Percentiles rank a stretch among this genome's conserved stretches.
Evolutionary conservation across 2,113 vertebrate species (phyloP).

Genomic region (Leptobrachium leishanense): DNA sequence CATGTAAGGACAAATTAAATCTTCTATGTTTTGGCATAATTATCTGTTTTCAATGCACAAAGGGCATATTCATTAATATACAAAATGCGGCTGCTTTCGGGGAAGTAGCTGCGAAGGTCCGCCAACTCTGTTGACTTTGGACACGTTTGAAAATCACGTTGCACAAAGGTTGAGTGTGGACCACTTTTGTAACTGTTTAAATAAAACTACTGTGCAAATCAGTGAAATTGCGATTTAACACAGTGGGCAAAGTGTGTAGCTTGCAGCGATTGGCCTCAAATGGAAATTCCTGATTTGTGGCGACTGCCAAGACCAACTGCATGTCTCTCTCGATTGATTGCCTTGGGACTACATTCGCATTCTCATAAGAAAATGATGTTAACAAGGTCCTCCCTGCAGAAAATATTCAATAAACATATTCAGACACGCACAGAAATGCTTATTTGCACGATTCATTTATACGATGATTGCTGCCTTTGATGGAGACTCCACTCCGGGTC

Average conservation of each 20-base stretch:
- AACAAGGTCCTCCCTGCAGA: background rate
- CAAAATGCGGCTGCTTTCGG: slow-evolving; percentile 24
- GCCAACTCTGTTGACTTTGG: slow-evolving; percentile 38
- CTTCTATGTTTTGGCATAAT: slow-evolving; percentile 1
- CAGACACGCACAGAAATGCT: slow-evolving; percentile 8
- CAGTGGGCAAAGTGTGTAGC: slow-evolving; percentile 26
- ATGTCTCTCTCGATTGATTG: slow-evolving; percentile 14
- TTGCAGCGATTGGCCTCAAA: slow-evolving; percentile 7
- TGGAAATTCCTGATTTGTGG: slow-evolving; percentile 25
- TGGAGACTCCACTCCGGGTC: too few species aligned
- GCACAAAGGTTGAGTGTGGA: slow-evolving; percentile 25
- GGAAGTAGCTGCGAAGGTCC: slow-evolving; percentile 13
- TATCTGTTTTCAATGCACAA: slow-evolving; percentile 34
- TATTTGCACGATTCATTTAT: background rate
- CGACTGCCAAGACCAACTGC: slow-evolving; percentile 34
- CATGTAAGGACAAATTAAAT: slow-evolving; percentile 11
- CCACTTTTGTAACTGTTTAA: slow-evolving; percentile 27
- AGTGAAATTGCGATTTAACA: slow-evolving; percentile 10
- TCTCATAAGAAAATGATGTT: slow-evolving; percentile 23
- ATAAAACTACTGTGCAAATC: slow-evolving; percentile 31
- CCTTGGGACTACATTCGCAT: slow-evolving; percentile 12
- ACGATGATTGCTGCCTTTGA: too few species aligned
- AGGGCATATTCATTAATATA: slow-evolving; percentile 29
- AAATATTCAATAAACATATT: slow-evolving; percentile 7
- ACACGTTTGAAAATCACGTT: background rate